A percentile compares a stretch with the other conserved stretches of the same genome.
These are phyloP conservation scores for Zootoca vivipara DNA, from an alignment of 2,113 vertebrate genomes.

Conservation along the genomic window DNA sequence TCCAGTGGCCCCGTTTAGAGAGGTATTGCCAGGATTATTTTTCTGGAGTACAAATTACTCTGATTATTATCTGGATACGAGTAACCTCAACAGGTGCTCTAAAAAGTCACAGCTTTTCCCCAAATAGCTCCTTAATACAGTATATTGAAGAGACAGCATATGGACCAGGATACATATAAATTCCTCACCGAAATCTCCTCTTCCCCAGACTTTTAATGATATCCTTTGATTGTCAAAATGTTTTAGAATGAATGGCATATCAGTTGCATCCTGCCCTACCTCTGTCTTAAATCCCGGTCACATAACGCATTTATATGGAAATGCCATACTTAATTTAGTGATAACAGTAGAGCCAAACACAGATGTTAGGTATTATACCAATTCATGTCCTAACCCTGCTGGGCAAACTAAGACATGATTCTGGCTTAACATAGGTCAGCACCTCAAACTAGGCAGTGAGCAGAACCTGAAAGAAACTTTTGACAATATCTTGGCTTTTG, in stretches of 20 bases:
- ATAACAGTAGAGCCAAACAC: neutral
- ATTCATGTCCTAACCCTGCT: neutral
- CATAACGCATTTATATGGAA: neutral
- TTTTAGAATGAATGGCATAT: neutral
- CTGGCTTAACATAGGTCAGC: neutral
- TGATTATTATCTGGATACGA: no score
- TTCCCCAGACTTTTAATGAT: neutral
- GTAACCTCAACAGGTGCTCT: no score
- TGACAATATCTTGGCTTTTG: neutral
- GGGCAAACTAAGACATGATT: neutral
- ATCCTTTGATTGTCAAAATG: neutral
- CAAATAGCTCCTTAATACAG: neutral
- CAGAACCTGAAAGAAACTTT: neutral
- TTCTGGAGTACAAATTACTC: no score
- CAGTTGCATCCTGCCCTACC: neutral
- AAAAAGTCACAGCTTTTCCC: no score
- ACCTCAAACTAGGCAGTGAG: neutral
- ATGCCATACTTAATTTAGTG: neutral
- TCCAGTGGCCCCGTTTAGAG: no score
- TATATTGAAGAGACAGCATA: neutral
- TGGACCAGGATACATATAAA: neutral
- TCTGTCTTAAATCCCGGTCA: neutral
- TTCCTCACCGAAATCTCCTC: neutral
- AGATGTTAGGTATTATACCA: neutral
- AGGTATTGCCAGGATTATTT: no score